phyloP scores from a whole-genome alignment of 2,888 invertebrate species.

The Petrophora chlorosata region DNA sequence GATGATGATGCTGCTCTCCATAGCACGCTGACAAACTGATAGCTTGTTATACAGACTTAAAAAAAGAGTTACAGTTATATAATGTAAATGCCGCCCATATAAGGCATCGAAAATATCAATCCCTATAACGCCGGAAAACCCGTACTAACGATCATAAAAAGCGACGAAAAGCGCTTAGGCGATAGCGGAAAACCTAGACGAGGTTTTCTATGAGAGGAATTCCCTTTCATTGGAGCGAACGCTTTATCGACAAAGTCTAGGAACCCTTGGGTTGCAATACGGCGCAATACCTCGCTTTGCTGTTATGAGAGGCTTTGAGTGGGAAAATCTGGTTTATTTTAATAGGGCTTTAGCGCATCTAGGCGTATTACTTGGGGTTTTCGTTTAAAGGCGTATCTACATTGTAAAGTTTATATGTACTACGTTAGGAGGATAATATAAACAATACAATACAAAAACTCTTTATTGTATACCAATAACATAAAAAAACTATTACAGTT shows the following conservation, averaged over 20 bases:
- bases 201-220: not conserved
- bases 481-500: no score
- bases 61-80: not conserved
- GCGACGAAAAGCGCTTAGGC: constrained; percentile 1
- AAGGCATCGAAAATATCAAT: constrained; percentile 1
- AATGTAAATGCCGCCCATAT: not conserved
- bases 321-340: not conserved
- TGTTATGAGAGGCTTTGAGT: not conserved
- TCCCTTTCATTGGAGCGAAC: not conserved
- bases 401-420: no score
- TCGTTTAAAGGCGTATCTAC: no score
- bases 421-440: no score
- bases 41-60: no score
- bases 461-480: no score
- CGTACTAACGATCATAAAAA: constrained; percentile 9
- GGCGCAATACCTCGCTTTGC: not conserved
- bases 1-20: no score
- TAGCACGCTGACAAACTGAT: no score
- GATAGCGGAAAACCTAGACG: no score
- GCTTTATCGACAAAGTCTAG: not conserved
- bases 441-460: no score
- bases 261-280: not conserved
- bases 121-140: not conserved
- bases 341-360: not conserved
- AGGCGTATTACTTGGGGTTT: not conserved